These are phyloP conservation scores for Harpalus rufipes DNA, from an alignment of 2,888 invertebrate species.

Conservation along the genomic window DNA sequence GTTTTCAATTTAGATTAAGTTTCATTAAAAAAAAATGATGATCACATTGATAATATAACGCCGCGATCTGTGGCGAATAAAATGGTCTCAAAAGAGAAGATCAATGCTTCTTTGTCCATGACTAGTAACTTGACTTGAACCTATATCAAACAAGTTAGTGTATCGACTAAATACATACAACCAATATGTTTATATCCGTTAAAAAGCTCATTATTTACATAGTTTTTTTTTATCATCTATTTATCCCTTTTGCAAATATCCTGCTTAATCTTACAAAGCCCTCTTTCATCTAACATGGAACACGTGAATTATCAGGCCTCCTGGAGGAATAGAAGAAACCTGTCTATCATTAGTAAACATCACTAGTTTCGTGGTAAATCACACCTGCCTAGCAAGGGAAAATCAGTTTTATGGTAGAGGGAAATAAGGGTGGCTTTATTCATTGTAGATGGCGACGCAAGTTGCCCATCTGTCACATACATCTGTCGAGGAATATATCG, in stretches of 20 bases:
- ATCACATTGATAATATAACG: too few species aligned
- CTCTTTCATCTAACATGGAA: conserved; percentile 35
- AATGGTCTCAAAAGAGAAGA: too few species aligned
- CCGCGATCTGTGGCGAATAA: too few species aligned
- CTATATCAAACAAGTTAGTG: neutral
- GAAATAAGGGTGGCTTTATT: conserved; percentile 9
- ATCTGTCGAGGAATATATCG: conserved; percentile 1
- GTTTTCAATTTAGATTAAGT: too few species aligned
- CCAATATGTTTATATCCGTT: neutral
- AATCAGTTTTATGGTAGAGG: neutral
- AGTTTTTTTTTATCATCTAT: neutral
- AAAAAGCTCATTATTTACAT: neutral
- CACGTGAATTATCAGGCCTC: conserved; percentile 33
- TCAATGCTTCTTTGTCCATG: neutral
- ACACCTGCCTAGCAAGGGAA: conserved; percentile 48
- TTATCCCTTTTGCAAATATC: conserved; percentile 27
- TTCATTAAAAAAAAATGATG: too few species aligned
- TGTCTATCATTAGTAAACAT: conserved; percentile 57
- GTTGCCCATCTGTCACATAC: conserved; percentile 1
- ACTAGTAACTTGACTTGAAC: conserved; percentile 2
- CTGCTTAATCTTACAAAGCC: conserved; percentile 30
- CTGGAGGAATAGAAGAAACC: conserved; percentile 39
- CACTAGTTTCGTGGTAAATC: conserved; percentile 31
- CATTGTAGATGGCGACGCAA: neutral
- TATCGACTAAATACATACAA: conserved; percentile 1